Percentiles rank a stretch among this genome's conserved stretches.
Evolutionary conservation across 92 coral and sea anemone genomes (phyloP).

Genomic region (Epizoanthus fatuus): DNA sequence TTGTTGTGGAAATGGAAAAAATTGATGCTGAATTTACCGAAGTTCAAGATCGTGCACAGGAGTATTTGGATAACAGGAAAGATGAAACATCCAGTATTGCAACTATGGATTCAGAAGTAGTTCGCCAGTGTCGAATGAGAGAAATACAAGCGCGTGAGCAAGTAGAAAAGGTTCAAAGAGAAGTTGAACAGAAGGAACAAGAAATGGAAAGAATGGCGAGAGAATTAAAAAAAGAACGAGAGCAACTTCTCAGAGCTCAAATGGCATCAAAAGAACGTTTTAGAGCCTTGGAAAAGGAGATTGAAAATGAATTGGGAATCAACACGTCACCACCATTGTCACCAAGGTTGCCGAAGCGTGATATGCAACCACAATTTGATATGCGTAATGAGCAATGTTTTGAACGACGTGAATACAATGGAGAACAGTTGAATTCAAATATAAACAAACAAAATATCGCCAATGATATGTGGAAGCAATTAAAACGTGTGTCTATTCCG

Average conservation of each 20-base stretch:
- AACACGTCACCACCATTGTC: constrained; percentile 13
- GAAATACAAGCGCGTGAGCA: background rate
- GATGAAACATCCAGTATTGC: constrained; percentile 60
- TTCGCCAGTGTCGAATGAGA: constrained; percentile 24
- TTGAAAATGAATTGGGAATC: constrained; percentile 4
- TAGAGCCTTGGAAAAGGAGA: background rate
- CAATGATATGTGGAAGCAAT: constrained; percentile 72
- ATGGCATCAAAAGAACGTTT: constrained; percentile 15
- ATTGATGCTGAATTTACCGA: constrained; percentile 58
- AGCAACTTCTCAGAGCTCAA: constrained; percentile 10
- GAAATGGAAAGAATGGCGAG: constrained; percentile 29
- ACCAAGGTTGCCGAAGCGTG: constrained; percentile 1
- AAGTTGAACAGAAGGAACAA: background rate
- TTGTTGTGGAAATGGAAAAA: constrained; percentile 50
- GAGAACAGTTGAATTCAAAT: constrained; percentile 2
- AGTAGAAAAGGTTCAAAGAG: background rate
- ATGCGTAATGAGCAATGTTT: background rate
- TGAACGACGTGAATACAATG: background rate
- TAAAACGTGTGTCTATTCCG: constrained; percentile 75
- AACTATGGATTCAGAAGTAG: constrained; percentile 38
- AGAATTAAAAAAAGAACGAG: constrained; percentile 20
- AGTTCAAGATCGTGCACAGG: constrained; percentile 57
- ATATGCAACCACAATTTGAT: constrained; percentile 1
- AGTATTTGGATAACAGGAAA: constrained; percentile 63
- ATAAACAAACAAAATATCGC: constrained; percentile 48